A percentile compares a stretch with the other conserved stretches of the same genome.
These are phyloP conservation scores for Boloria euphrosyne DNA, from an alignment of 2,888 invertebrate species.

Conservation along the genomic window DNA sequence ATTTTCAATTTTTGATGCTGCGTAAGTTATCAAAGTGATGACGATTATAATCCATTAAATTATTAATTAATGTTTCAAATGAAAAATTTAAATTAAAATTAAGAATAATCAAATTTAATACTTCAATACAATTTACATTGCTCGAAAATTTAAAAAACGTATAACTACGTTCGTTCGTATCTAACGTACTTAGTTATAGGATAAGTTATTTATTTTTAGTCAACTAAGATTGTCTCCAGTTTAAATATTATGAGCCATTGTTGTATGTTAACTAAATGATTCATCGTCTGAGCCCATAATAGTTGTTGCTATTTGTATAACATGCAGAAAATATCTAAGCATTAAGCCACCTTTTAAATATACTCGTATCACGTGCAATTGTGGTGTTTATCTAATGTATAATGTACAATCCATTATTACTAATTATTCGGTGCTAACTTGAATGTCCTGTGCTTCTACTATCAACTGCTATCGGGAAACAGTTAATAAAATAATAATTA, in stretches of 20 bases:
- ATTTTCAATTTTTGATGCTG: slow-evolving; percentile 10
- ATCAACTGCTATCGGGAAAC: no score
- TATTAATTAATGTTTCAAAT: background rate
- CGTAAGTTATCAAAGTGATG: background rate
- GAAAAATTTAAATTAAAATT: background rate
- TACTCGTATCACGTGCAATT: background rate
- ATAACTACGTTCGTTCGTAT: no score
- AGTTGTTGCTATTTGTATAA: slow-evolving; percentile 33
- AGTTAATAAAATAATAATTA: no score
- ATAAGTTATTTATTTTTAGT: slow-evolving; percentile 2
- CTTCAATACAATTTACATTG: no score
- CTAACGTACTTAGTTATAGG: no score
- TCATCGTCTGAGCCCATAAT: slow-evolving; percentile 39
- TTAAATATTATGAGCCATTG: slow-evolving; percentile 27
- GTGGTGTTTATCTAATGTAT: slow-evolving; percentile 15
- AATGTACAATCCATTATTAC: no score
- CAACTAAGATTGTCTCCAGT: slow-evolving; percentile 16
- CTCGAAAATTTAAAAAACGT: no score
- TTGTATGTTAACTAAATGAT: slow-evolving; percentile 35
- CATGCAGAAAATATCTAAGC: slow-evolving; percentile 20
- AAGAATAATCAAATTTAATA: background rate
- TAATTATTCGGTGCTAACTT: no score
- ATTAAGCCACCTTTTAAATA: slow-evolving; percentile 22
- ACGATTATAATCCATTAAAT: background rate
- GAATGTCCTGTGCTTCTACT: no score